Evolutionary conservation across 2,113 vertebrate genomes (phyloP).

Genomic region (Antigone vipio): DNA sequence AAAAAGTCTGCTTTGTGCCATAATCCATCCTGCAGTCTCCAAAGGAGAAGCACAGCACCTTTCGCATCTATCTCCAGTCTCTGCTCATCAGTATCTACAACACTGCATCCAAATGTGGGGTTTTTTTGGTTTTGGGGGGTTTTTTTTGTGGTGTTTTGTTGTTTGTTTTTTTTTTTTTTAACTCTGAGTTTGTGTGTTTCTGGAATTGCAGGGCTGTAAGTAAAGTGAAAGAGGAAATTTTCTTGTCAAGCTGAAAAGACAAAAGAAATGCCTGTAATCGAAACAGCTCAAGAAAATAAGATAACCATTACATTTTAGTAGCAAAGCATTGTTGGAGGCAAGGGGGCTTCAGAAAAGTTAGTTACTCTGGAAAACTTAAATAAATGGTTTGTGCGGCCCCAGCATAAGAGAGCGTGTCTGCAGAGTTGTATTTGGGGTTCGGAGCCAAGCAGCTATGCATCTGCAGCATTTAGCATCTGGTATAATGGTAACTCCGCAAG

Average conservation of each 20-base stretch:
- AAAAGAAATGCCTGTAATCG: not conserved
- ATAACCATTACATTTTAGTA: not conserved
- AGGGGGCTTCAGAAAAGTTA: not conserved
- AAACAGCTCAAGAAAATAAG: not conserved
- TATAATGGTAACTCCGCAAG: not conserved
- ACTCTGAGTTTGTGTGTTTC: not conserved
- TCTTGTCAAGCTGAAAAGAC: not conserved
- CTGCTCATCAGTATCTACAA: not conserved
- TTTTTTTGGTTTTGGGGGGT: too few species aligned
- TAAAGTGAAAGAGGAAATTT: not conserved
- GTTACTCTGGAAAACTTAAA: not conserved
- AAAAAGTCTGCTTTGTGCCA: not conserved
- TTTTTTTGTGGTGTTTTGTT: too few species aligned
- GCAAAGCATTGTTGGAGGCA: not conserved
- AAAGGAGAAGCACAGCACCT: not conserved
- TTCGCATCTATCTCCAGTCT: not conserved
- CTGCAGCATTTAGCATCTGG: not conserved
- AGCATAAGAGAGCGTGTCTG: not conserved
- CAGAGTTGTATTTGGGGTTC: not conserved
- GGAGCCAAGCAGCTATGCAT: not conserved
- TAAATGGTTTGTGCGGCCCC: not conserved
- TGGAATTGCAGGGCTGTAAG: not conserved
- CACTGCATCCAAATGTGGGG: fast-evolving
- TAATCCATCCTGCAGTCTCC: not conserved
- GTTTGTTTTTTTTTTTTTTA: not conserved